Conservation (phyloP, 2,113 vertebrate genomes). For the Brachyhypopomus occidentalis region DNA sequence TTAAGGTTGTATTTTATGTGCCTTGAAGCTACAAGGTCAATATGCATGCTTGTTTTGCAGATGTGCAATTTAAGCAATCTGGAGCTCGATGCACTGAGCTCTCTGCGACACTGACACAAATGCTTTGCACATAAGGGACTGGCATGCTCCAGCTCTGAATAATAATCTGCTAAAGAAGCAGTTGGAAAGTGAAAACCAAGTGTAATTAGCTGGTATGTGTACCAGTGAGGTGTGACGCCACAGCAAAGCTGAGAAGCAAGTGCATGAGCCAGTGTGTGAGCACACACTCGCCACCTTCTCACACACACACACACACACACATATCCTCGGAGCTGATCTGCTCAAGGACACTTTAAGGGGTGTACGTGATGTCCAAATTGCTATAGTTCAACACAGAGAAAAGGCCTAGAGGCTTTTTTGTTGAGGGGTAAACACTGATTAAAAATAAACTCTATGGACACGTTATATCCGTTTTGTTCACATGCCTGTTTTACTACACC, state of each 20-base stretch:
- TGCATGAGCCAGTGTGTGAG: background rate
- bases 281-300: background rate
- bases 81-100: background rate
- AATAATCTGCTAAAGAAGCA: slow-evolving; percentile 52
- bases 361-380: no score
- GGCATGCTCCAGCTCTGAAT: slow-evolving; percentile 45
- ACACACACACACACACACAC: background rate
- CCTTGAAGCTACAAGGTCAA: background rate
- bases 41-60: background rate
- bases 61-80: background rate
- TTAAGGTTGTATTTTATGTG: background rate
- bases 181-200: background rate
- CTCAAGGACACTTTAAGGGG: no score
- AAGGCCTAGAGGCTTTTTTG: no score
- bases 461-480: no score
- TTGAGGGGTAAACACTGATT: no score
- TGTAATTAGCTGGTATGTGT: slow-evolving; percentile 27
- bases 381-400: no score
- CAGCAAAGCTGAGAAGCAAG: background rate
- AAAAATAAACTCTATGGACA: no score
- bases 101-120: background rate
- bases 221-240: slow-evolving; percentile 45
- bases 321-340: background rate
- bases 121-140: slow-evolving; percentile 15
- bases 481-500: no score